A percentile compares a stretch with the other conserved stretches of the same genome.
phyloP scores from a whole-genome alignment of 2,113 vertebrate species.

The Thalassarche chlororhynchos region DNA sequence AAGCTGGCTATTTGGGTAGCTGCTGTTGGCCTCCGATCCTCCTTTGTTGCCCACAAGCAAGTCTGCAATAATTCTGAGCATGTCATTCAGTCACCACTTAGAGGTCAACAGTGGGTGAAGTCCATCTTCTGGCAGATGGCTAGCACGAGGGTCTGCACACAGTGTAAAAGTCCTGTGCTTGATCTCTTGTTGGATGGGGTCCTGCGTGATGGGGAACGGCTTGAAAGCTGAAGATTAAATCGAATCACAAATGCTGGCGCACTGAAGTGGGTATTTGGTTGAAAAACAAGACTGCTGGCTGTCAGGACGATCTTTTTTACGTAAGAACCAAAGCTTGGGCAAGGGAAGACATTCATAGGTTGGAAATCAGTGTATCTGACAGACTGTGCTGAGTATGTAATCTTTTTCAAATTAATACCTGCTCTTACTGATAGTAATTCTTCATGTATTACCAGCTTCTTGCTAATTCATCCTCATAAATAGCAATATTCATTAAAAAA shows the following conservation, averaged over 20 bases:
- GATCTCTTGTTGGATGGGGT: neutral
- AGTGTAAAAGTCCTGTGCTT: neutral
- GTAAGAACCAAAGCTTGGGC: neutral
- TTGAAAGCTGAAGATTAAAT: neutral
- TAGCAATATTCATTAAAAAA: neutral
- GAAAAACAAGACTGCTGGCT: neutral
- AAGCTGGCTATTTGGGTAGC: neutral
- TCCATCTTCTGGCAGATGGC: neutral
- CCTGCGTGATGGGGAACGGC: fast-evolving
- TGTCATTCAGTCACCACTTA: fast-evolving
- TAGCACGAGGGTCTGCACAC: neutral
- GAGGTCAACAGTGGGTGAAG: neutral
- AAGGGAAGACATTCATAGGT: neutral
- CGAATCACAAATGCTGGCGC: neutral
- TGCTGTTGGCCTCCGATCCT: neutral
- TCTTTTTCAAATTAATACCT: neutral
- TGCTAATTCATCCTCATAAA: neutral
- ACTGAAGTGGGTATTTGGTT: neutral
- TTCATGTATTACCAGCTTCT: neutral
- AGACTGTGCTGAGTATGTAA: neutral
- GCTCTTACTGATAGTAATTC: neutral
- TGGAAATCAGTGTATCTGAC: neutral
- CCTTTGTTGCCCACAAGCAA: neutral
- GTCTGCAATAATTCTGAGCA: neutral
- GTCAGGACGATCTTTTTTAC: neutral